A percentile compares a stretch with the other conserved stretches of the same genome.
These are phyloP conservation scores for Iguana delicatissima DNA, from an alignment of 2,797 vertebrate species.

Conservation along the genomic window DNA sequence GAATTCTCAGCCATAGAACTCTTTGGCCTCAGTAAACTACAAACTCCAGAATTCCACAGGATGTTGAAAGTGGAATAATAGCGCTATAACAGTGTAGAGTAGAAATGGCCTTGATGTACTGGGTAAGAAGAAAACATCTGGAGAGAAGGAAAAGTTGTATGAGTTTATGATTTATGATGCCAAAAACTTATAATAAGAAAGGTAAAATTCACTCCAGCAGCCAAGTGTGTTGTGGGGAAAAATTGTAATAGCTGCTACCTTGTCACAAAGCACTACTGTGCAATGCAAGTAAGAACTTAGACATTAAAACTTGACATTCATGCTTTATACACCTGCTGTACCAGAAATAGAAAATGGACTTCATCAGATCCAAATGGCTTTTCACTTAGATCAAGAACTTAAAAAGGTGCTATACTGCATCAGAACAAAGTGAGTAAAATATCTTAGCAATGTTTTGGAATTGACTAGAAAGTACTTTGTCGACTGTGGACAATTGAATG, in stretches of 20 bases:
- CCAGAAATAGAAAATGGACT: not conserved
- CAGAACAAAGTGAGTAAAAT: not conserved
- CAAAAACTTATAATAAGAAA: not conserved
- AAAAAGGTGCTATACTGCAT: not conserved
- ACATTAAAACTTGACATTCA: not conserved
- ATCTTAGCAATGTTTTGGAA: not conserved
- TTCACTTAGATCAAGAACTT: not conserved
- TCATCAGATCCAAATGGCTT: not conserved
- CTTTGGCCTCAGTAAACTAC: no score
- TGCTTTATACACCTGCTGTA: not conserved
- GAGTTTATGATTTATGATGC: not conserved
- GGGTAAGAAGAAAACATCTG: no score
- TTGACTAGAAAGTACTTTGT: not conserved
- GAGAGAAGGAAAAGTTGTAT: not conserved
- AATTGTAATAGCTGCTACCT: not conserved
- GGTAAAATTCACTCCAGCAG: not conserved
- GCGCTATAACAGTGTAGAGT: no score
- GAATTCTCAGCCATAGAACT: no score
- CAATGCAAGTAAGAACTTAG: not conserved
- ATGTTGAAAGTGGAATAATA: no score
- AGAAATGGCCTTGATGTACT: not conserved
- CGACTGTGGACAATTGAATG: not conserved
- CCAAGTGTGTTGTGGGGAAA: not conserved
- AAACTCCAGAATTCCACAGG: no score
- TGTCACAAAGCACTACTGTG: not conserved